Percentiles rank a stretch among this genome's conserved stretches.
phyloP scores from a whole-genome alignment of 2,888 invertebrate genomes.

The Stegana nigrithorax region DNA sequence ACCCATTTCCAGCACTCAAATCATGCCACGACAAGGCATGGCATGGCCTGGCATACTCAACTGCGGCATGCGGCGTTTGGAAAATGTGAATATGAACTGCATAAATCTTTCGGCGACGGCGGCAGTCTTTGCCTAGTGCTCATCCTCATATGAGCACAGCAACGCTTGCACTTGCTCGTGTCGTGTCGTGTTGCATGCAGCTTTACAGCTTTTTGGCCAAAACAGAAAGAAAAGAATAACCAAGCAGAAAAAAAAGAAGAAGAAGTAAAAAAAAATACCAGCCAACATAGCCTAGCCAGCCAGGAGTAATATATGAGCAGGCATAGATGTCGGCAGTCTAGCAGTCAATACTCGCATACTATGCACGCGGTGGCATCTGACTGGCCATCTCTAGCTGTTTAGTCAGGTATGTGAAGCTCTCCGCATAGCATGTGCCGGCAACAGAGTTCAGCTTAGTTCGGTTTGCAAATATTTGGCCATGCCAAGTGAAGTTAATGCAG shows the following conservation, averaged over 20 bases:
- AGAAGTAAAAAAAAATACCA: too few relatives aligned
- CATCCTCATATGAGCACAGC: constrained; percentile 2
- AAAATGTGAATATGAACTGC: constrained; percentile 67
- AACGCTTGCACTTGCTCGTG: not conserved
- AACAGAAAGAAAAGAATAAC: constrained; percentile 28
- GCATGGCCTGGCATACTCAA: too few relatives aligned
- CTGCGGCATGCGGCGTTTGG: constrained; percentile 55
- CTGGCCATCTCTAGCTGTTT: too few relatives aligned
- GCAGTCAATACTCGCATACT: not conserved
- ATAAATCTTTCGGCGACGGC: constrained; percentile 64
- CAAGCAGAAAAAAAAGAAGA: too few relatives aligned
- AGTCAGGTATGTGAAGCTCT: too few relatives aligned
- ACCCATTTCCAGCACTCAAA: not conserved
- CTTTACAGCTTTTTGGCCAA: constrained; percentile 58
- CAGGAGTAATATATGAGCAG: constrained; percentile 48
- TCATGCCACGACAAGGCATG: too few relatives aligned
- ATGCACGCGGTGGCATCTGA: too few relatives aligned
- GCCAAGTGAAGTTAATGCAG: too few relatives aligned
- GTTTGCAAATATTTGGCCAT: not conserved
- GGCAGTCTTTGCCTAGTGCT: constrained; percentile 48
- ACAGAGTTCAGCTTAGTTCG: constrained; percentile 55
- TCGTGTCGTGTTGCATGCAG: constrained; percentile 39
- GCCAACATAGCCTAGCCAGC: constrained; percentile 35
- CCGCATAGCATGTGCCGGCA: constrained; percentile 62
- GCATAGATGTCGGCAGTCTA: too few relatives aligned